Conservation (phyloP, 1,140 invertebrate genomes). For the Procambarus virginalis region DNA sequence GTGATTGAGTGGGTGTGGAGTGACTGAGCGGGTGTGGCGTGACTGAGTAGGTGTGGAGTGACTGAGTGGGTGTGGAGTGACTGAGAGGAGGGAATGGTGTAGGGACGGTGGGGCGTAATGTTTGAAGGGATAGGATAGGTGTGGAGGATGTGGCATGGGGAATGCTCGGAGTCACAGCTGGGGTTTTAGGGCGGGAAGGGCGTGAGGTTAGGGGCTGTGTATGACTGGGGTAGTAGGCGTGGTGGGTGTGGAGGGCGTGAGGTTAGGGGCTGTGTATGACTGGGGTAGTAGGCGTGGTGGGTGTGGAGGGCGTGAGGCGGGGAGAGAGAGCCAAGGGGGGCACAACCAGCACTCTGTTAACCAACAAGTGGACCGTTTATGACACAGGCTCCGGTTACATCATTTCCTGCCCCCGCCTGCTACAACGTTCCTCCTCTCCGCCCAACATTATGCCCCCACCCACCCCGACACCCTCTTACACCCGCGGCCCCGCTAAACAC, state of each 20-base stretch:
- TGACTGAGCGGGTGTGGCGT: too few relatives aligned
- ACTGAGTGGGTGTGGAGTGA: too few relatives aligned
- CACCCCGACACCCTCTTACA: too few relatives aligned
- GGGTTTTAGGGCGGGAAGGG: too few relatives aligned
- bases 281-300: background rate
- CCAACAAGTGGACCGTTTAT: conserved; percentile 51
- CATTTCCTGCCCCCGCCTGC: conserved; percentile 51
- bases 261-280: background rate
- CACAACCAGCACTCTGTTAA: conserved; percentile 43
- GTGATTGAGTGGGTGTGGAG: too few relatives aligned
- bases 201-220: too few relatives aligned
- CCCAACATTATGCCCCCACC: background rate
- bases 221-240: too few relatives aligned
- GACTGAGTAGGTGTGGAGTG: too few relatives aligned
- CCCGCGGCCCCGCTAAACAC: too few relatives aligned
- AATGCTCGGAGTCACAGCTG: background rate
- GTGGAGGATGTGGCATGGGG: background rate
- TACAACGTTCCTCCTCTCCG: background rate
- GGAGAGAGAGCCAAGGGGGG: background rate
- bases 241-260: too few relatives aligned
- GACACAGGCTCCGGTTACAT: conserved; percentile 36
- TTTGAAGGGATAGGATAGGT: background rate
- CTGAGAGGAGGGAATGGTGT: background rate
- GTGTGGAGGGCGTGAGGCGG: background rate
- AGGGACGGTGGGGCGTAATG: background rate